These are phyloP conservation scores for Cerastis leucographa DNA, from an alignment of 2,888 invertebrate species.

Conservation along the genomic window DNA sequence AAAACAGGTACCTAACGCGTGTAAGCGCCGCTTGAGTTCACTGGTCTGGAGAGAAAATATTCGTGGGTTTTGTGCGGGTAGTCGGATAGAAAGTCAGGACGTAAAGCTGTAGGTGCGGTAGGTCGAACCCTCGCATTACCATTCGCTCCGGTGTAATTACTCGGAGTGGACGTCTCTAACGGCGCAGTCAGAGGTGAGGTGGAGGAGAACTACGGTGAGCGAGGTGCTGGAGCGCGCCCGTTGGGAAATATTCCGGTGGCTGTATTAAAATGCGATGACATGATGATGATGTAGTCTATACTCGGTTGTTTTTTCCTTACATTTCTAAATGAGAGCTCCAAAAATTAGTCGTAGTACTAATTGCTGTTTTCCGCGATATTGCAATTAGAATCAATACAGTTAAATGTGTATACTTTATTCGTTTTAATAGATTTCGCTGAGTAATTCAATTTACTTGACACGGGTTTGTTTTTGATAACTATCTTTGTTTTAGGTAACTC, in stretches of 20 bases:
- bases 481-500: not conserved
- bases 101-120: constrained; percentile 47
- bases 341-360: constrained; percentile 6
- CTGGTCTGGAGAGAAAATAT: constrained; percentile 38
- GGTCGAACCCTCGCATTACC: constrained; percentile 59
- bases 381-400: constrained; percentile 3
- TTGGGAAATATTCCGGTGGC: constrained; percentile 69
- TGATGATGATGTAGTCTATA: constrained; percentile 32
- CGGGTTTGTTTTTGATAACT: not conserved
- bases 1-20: constrained; percentile 50
- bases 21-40: constrained; percentile 41
- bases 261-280: constrained; percentile 72
- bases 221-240: constrained; percentile 44
- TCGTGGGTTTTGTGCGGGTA: constrained; percentile 34
- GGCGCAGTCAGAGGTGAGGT: too few species aligned
- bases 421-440: not conserved
- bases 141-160: constrained; percentile 73
- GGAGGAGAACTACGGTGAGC: not conserved
- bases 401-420: not conserved
- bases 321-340: constrained; percentile 25
- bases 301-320: constrained; percentile 19
- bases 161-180: constrained; percentile 68
- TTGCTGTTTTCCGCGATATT: not conserved
- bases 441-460: not conserved
- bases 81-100: constrained; percentile 36